phyloP scores from a whole-genome alignment of 2,797 vertebrate genomes.

The Enteromius thamalakanensis region DNA sequence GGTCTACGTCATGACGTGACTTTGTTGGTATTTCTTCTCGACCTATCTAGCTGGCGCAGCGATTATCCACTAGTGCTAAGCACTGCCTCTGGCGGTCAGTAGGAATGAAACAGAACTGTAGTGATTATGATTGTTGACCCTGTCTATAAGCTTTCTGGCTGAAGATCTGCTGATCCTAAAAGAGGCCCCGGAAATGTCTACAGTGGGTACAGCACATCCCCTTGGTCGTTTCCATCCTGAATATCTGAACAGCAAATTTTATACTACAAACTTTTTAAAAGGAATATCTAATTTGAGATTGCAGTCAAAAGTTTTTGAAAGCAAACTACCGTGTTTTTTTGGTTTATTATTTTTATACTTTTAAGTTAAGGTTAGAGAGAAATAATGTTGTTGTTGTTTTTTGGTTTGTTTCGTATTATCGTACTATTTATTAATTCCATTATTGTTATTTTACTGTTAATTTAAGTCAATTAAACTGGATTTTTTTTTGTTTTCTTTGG shows the following conservation, averaged over 20 bases:
- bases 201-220: slow-evolving; percentile 66
- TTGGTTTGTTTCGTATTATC: neutral
- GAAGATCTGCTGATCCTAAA: slow-evolving; percentile 49
- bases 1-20: no score
- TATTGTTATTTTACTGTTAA: neutral
- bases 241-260: neutral
- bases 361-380: neutral
- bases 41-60: no score
- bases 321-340: no score
- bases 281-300: neutral
- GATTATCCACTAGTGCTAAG: no score
- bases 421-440: neutral
- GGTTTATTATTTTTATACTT: neutral
- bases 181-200: slow-evolving; percentile 70
- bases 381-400: neutral
- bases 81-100: no score
- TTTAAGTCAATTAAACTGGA: neutral
- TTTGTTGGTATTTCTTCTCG: no score
- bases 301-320: neutral
- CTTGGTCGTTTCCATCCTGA: neutral
- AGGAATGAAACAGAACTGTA: no score
- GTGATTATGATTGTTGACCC: slow-evolving; percentile 73
- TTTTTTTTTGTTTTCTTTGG: neutral
- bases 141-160: slow-evolving; percentile 60
- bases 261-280: neutral